Base-by-base conservation (phyloP, 1,140 invertebrate genomes). In the Schlechtendalia chinensis region DNA sequence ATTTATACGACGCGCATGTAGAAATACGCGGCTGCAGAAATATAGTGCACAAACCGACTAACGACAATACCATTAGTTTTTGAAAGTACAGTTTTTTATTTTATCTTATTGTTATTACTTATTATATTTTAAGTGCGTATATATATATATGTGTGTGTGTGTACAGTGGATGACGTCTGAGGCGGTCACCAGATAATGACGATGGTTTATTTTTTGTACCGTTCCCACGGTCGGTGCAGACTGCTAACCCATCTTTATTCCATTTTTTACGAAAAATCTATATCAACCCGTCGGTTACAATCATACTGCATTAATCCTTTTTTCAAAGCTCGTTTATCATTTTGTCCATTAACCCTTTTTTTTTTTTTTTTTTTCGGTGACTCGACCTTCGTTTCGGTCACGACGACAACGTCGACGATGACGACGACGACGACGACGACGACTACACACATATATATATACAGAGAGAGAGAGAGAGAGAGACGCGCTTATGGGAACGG, bases 201-300 rank as follows among this genome's bases (percentile, higher is more conserved):
- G 54, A 79, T 29, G 58, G 32, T 47, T 58, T 61, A 45, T 79
- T 79, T 14, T 39, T 39, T 8, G 32, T 39, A 50, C 72, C 16
- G 75, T 79, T 79, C 75, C 75, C 75, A 79, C 75, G 75, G 75
- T 79, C 75, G 54, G n/a, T 39, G 58, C 75, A 63, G 75, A 10
- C 75, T 79, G 32, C 75, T 63, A 63, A 63, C 75, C 56, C 75
- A 79, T 79, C 75, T 79, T 79, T 79, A 79, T 79, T 79, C 58
- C 75, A 79, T 79, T 79, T 79, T 79, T 79, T 63, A 79, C 54
- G 54, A n/a, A 79, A 79, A 79, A 79, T 79, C 75, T 79, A 79
- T 79, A 79, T 79, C 75, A 79, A 79, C 58, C 75, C 58, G 58
- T 79, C 56, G n/a, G n/a, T 45, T 63, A 79, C 75, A 63, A 61